Percentiles rank a stretch among this genome's conserved stretches.
phyloP scores from a whole-genome alignment of 2,797 vertebrate genomes.

The Rhinophrynus dorsalis region DNA sequence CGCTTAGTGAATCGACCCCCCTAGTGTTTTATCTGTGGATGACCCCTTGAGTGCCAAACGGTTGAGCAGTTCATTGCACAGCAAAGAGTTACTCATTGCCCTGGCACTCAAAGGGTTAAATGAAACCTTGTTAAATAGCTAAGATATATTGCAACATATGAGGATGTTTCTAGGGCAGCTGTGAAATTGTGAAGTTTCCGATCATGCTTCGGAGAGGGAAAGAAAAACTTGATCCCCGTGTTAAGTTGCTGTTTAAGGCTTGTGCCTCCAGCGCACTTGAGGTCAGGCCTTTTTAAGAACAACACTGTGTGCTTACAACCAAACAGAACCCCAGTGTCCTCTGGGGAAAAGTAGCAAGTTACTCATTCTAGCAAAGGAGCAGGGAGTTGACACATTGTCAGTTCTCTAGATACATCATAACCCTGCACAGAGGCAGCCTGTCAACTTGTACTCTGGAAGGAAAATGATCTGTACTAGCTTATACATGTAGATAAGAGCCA shows the following conservation, averaged over 20 bases:
- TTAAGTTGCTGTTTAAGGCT: slow-evolving; percentile 13
- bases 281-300: neutral
- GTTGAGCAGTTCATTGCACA: too few relatives aligned
- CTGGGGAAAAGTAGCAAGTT: neutral
- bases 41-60: too few relatives aligned
- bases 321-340: slow-evolving; percentile 21
- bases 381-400: neutral
- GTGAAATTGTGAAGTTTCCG: neutral
- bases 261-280: neutral
- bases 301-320: neutral
- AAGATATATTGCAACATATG: too few relatives aligned
- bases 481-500: too few relatives aligned
- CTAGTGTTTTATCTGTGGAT: too few relatives aligned
- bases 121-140: too few relatives aligned
- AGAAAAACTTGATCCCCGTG: slow-evolving; percentile 25
- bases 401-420: neutral
- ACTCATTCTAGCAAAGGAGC: neutral
- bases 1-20: too few relatives aligned
- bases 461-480: too few relatives aligned
- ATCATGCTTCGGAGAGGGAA: neutral
- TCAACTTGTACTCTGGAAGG: neutral
- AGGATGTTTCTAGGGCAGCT: slow-evolving; percentile 1
- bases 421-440: neutral
- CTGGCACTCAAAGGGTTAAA: too few relatives aligned
- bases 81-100: too few relatives aligned